Percentiles rank a stretch among this genome's conserved stretches.
Conservation (phyloP, 2,888 invertebrate genomes). For the Papilio demoleus region DNA sequence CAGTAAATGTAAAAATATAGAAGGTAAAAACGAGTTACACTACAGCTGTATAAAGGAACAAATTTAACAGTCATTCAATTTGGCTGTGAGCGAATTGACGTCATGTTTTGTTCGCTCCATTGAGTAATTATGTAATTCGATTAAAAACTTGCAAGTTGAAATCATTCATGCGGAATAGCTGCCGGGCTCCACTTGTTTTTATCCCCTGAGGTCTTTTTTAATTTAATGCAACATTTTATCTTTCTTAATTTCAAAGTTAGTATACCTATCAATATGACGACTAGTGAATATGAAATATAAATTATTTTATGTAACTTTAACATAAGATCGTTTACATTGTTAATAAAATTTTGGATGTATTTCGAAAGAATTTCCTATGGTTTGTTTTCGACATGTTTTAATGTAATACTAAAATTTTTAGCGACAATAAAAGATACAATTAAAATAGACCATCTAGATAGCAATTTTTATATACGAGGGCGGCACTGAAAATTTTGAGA, state of each 20-base stretch:
- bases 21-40: background rate
- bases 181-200: conserved; percentile 22
- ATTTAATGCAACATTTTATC: conserved; percentile 1
- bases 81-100: conserved; percentile 20
- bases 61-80: conserved; percentile 27
- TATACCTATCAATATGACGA: background rate
- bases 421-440: background rate
- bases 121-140: conserved; percentile 36
- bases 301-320: background rate
- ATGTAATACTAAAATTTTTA: background rate
- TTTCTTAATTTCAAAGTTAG: background rate
- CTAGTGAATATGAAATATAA: background rate
- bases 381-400: background rate
- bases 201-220: background rate
- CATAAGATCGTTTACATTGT: background rate
- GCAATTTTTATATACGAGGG: too few relatives aligned
- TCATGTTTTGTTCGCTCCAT: conserved; percentile 32
- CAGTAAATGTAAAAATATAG: conserved; percentile 1
- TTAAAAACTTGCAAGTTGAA: conserved; percentile 36
- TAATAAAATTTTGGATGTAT: background rate
- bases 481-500: too few relatives aligned
- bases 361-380: background rate
- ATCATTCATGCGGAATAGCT: conserved; percentile 33
- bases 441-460: conserved; percentile 27
- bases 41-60: background rate